These are phyloP conservation scores for Cephus pulcher DNA, from an alignment of 2,888 invertebrate genomes.

Conservation along the genomic window DNA sequence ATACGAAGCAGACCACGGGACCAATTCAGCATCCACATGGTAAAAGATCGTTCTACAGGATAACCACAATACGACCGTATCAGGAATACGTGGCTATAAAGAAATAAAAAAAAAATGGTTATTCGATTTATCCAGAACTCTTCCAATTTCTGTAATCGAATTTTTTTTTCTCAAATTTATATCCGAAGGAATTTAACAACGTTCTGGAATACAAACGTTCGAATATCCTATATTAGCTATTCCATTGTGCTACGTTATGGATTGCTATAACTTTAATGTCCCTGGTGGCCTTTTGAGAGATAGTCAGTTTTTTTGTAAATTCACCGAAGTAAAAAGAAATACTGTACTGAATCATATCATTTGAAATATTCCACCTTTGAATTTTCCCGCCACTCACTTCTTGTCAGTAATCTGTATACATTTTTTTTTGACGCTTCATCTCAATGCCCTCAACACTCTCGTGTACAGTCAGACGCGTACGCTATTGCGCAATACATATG, in stretches of 20 bases:
- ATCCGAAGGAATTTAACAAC: not conserved
- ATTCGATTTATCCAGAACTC: not conserved
- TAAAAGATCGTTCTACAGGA: not conserved
- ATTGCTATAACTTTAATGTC: not conserved
- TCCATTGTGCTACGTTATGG: not conserved
- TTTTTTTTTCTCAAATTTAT: not conserved
- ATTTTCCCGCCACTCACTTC: not conserved
- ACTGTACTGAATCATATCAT: not conserved
- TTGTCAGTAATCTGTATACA: not conserved
- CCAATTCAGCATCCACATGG: not conserved
- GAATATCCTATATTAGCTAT: not conserved
- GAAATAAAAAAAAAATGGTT: not conserved
- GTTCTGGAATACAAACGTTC: not conserved
- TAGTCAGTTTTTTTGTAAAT: not conserved
- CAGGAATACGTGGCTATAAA: conserved; percentile 9
- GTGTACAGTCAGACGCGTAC: not conserved
- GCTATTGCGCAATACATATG: conserved; percentile 30
- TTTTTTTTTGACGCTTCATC: not conserved
- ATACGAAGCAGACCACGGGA: not conserved
- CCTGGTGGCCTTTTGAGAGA: not conserved
- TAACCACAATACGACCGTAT: not conserved
- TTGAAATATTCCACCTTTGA: not conserved
- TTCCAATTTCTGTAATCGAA: not conserved
- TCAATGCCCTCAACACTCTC: not conserved
- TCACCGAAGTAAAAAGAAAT: not conserved